Base-by-base conservation (phyloP, 2,113 vertebrate genomes). In the Pogona vitticeps region DNA sequence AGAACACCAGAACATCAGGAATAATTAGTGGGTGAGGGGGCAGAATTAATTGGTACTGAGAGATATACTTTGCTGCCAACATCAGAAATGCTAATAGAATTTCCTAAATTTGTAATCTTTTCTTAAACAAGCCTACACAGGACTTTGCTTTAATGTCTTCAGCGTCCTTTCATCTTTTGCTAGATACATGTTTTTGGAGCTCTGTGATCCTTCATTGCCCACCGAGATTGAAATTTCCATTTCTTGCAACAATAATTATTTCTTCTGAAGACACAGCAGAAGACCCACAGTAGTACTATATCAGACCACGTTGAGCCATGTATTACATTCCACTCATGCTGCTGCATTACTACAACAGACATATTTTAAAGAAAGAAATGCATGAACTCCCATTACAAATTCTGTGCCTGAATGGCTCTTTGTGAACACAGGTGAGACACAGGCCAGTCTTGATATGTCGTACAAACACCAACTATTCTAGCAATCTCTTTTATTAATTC, bases 181-280 rank as follows among this genome's bases (percentile, higher is more conserved):
- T 20, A 76, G 83, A 58, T 82, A 42, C 56, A 40, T 40, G 82
- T 42, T 84, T 85, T 88, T 10, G 0, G 75, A 86, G 68, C 68
- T 82, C 1, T 59, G 84, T 89, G 90, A 78, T 92, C 12, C 23
- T 65, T 92, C 92, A 91, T 92, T 80, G 86, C 86, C 78, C 46
- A 0, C 28, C 38, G 59, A 78, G 70, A 3, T 68, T 38, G 89
- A 93, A 63, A 88, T 88, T 87, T 84, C 59, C 88, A 92, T 94
- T 92, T 95, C 95, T 70, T 81, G 92, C 90, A 92, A 87, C 94
- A 92, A 71, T 91, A 89, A 80, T 93, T 90, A 93, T 96, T 96
- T 96, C 94, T 95, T 94, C 91, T 92, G 94, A 95, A 96, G 87
- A 84, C 88, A 92, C 82, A 94, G 88, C 91, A 93, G 92, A 84